phyloP scores from a whole-genome alignment of 2,113 vertebrate species.

The Siniperca knerii region DNA sequence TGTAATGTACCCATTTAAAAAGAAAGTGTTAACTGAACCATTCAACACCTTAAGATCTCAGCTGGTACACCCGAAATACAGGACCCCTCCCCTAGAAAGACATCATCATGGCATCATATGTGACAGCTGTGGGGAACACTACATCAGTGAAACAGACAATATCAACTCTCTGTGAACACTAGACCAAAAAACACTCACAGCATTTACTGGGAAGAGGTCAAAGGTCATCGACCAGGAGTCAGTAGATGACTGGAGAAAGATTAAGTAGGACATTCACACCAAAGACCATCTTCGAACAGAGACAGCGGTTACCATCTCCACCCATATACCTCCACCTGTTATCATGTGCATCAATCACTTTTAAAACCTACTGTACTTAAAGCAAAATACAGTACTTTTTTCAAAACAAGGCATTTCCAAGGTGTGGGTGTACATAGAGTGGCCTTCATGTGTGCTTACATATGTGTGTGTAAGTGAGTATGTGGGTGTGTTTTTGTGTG shows the following conservation, averaged over 20 bases:
- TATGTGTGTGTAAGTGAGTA: neutral
- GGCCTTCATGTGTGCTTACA: neutral
- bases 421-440: neutral
- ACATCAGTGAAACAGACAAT: neutral
- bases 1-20: no score
- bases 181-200: neutral
- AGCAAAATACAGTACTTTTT: neutral
- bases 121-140: no score
- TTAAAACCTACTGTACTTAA: no score
- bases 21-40: no score
- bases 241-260: neutral
- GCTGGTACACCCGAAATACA: no score
- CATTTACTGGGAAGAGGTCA: neutral
- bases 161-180: neutral
- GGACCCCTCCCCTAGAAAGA: neutral
- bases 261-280: neutral
- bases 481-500: neutral
- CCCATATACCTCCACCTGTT: neutral
- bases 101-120: neutral
- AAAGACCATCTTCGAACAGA: neutral
- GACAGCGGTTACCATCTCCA: neutral
- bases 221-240: neutral
- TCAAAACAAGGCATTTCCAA: constrained; percentile 18
- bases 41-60: no score
- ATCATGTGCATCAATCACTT: neutral